These are phyloP conservation scores for Chydorus sphaericus DNA, from an alignment of 2,888 invertebrate species.

Conservation along the genomic window DNA sequence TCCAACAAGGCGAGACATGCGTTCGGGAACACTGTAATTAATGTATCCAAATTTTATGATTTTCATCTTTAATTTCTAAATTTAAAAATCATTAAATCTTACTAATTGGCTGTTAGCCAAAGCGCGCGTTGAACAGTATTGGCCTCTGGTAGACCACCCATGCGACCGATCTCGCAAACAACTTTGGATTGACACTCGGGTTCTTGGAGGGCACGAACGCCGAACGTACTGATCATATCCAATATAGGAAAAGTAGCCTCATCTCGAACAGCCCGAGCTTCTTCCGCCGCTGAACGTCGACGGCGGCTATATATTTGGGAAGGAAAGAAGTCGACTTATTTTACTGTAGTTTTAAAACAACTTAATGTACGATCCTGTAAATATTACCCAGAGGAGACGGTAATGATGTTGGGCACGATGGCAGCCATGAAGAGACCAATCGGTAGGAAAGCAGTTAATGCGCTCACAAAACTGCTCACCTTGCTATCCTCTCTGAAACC, in stretches of 20 bases:
- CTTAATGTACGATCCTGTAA: background rate
- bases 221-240: slow-evolving; percentile 27
- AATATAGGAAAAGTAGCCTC: slow-evolving; percentile 24
- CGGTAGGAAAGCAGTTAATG: slow-evolving; percentile 51
- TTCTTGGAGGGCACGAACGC: slow-evolving; percentile 21
- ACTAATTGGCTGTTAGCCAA: slow-evolving; percentile 23
- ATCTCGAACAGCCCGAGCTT: background rate
- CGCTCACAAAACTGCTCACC: slow-evolving; percentile 33
- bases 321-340: background rate
- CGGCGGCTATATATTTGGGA: background rate
- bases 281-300: slow-evolving; percentile 5
- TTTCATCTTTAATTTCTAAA: background rate
- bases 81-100: slow-evolving; percentile 12
- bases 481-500: slow-evolving; percentile 11
- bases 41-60: background rate
- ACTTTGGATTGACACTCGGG: slow-evolving; percentile 26
- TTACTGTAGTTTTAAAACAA: background rate
- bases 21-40: slow-evolving; percentile 8
- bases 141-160: slow-evolving; percentile 18
- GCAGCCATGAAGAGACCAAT: slow-evolving; percentile 54
- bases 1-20: background rate
- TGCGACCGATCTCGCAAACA: slow-evolving; percentile 25
- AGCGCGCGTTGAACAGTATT: slow-evolving; percentile 21
- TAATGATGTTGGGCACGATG: slow-evolving; percentile 48
- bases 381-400: slow-evolving; percentile 32